Conservation (phyloP, 1,140 invertebrate species). For the Drosophila seguyi region DNA sequence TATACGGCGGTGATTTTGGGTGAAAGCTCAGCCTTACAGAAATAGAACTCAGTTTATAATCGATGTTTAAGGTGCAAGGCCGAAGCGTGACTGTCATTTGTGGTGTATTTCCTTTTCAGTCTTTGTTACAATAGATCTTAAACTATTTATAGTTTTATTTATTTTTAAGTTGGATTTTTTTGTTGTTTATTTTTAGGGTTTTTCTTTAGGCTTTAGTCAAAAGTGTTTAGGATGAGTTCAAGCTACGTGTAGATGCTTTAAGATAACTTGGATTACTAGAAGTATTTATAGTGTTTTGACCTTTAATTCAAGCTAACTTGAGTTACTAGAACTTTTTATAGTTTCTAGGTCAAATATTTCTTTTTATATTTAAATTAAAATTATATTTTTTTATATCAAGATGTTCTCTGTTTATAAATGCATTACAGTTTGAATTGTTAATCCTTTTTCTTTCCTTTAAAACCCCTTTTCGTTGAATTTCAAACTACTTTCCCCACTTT, state of each 20-base stretch:
- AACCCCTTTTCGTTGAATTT: not conserved
- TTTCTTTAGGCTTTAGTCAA: not conserved
- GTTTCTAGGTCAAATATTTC: not conserved
- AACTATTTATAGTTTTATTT: not conserved
- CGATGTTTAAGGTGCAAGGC: not conserved
- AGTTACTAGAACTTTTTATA: not conserved
- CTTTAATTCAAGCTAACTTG: not conserved
- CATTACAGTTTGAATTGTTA: not conserved
- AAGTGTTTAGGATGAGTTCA: not conserved
- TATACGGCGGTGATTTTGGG: conserved; percentile 5
- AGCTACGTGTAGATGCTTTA: not conserved
- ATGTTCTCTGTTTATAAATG: not conserved
- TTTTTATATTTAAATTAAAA: not conserved
- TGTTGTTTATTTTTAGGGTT: not conserved
- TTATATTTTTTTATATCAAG: not conserved
- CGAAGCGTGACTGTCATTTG: not conserved
- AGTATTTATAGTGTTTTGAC: not conserved
- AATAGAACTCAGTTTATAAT: conserved; percentile 6
- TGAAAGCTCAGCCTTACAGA: conserved; percentile 21
- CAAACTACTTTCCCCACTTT: not conserved
- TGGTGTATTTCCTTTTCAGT: not conserved
- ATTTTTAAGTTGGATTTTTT: not conserved
- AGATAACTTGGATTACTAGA: not conserved
- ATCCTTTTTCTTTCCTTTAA: not conserved
- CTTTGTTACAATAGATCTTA: not conserved